Conservation (phyloP, 2,113 vertebrate genomes). For the Notechis scutatus region DNA sequence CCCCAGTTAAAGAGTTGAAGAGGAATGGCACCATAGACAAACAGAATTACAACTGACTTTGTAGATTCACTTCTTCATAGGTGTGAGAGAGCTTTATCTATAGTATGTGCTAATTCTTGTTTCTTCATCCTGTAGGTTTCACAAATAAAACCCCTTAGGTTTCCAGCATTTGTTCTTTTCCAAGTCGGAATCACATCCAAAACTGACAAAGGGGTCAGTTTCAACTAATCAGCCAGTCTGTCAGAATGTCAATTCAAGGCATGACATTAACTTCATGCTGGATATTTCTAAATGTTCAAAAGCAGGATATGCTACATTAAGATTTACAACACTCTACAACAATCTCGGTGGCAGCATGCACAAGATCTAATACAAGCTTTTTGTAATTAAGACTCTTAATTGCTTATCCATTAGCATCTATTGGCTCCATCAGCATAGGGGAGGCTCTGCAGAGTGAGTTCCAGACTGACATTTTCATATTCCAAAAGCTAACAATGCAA, state of each 20-base stretch:
- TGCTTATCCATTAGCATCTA: not conserved
- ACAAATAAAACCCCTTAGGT: not conserved
- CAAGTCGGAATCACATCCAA: not conserved
- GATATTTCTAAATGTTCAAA: not conserved
- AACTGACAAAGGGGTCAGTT: not conserved
- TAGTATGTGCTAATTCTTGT: not conserved
- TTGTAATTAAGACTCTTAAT: not conserved
- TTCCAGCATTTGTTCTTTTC: not conserved
- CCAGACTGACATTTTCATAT: not conserved
- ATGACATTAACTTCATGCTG: not conserved
- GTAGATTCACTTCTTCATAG: not conserved
- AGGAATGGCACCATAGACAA: not conserved
- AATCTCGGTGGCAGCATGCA: not conserved
- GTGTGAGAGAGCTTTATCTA: not conserved
- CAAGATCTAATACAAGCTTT: not conserved
- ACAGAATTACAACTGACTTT: not conserved
- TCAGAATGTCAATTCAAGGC: not conserved
- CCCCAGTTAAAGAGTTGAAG: not conserved
- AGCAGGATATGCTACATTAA: not conserved
- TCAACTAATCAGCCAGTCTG: not conserved
- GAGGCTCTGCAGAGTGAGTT: not conserved
- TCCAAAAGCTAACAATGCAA: not conserved
- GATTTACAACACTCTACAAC: not conserved
- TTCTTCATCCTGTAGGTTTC: not conserved
- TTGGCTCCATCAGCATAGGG: not conserved